Base-by-base conservation (phyloP, 2,113 vertebrate genomes). In the Morphnarchus princeps region DNA sequence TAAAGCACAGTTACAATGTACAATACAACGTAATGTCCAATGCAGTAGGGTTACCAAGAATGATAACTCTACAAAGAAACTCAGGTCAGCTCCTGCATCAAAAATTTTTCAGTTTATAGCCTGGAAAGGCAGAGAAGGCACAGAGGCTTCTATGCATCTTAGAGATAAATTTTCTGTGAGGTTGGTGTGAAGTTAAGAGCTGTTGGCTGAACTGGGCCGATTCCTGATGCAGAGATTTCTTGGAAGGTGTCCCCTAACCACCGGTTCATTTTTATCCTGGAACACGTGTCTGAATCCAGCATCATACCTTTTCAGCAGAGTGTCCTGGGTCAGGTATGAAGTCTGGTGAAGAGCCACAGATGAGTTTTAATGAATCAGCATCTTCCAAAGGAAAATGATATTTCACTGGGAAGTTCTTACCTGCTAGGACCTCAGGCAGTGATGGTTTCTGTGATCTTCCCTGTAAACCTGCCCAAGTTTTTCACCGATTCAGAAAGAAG, bases 11-110 rank as follows among this genome's bases (percentile, higher is more conserved):
- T n/a, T 40, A 11, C 16, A 5, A 0, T 2, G 45, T 10, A 50
- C 54, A 18, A 0, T 16, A 21, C 50, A 25, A 8, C 0, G 20
- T 5, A 2, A 22, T 6, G 63, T 13, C 74, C 73, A 18, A 4
- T 5, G 62, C 67, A 43, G 26, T 4, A 18, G 36, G 47, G 57
- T 59, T 67, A 59, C 40, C 54, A 21, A 28, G 16, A 67, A 31
- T 4, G 43, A 32, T 11, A 65, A 26, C 29, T 47, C 62, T 43
- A 6, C 11, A 50, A 10, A 70, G 43, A 84, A 69, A n/a, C 16
- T 15, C 18, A 31, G 38, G 25, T 24, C 76, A 54, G 54, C 58
- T 80, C 26, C 71, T 67, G 26, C 42, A 57, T 26, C 43, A 86
- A 7, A 89, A 92, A 6, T 24, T 34, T 11, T 69, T 76, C 25